Base-by-base conservation (phyloP, 2,113 vertebrate genomes). In the Neodon shergylaensis region DNA sequence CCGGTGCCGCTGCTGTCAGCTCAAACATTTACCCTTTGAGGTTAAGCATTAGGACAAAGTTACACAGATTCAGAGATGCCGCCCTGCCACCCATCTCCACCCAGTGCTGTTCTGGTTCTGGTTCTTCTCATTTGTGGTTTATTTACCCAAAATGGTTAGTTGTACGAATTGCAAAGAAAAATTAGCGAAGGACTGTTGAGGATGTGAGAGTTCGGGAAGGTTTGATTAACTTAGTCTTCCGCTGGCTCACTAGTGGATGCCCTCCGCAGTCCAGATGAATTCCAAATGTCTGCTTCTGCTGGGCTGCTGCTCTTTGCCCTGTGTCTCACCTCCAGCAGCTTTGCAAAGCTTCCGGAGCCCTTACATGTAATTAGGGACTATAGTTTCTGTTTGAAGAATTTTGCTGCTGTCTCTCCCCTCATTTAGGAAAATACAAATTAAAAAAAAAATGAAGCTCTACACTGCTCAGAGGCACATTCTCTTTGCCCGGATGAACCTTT, bases 401-500 rank as follows among this genome's bases (percentile, higher is more conserved):
- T 66, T 54, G 5, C 61, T 86, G 76, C 68, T 87, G 7, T 96
- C 61, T 36, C 8, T 83, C 96, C 17, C 87, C 7, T 3, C 0
- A 3, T 66, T 91, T 78, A 66, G 61, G 31, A 88, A 88, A 92
- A 63, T 7, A 17, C 31, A 94, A 85, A 54, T 0, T 19, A 39
- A 22, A 66, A 84, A 63, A 31, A 13, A 31, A 92, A 96, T 3
- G 17, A 72, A 92, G 14, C 33, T 7, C 39, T 47, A 74, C 0
- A 72, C 9, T 85, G 95, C 68, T 4, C 1, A 72, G 68, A 63
- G 85, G 90, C 78, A 87, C 22, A 39, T 72, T 88, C 68, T 93
- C 61, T 8, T 76, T 24, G 13, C 79, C 31, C 66, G 85, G 52
- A 72, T 96, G 89, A 94, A 49, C 54, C 96, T 95, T 93, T 92